These are phyloP conservation scores for Tricholauxania praeusta DNA, from an alignment of 2,888 invertebrate species.

Conservation along the genomic window DNA sequence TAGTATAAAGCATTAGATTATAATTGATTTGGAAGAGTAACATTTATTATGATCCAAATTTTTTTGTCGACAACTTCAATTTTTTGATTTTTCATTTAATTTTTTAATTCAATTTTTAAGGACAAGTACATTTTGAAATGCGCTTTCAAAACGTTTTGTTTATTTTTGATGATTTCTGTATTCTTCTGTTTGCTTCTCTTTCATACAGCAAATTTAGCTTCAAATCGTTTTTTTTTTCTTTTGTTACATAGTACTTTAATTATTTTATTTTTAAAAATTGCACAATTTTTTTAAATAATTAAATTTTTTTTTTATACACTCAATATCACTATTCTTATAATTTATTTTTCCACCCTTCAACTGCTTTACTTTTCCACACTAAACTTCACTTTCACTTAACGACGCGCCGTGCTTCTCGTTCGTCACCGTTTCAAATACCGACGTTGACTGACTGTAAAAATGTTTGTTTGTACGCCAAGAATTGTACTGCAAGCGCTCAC, in stretches of 20 bases:
- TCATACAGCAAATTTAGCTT: too few species aligned
- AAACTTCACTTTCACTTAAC: background rate
- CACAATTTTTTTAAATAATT: too few species aligned
- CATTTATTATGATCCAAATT: background rate
- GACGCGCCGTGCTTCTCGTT: slow-evolving; percentile 2
- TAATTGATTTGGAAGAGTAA: background rate
- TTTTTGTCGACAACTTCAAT: background rate
- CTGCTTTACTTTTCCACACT: background rate
- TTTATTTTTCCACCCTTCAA: too few species aligned
- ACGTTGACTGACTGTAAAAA: slow-evolving; percentile 18
- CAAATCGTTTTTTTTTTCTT: too few species aligned
- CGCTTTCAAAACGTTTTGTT: too few species aligned
- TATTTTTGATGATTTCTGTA: too few species aligned
- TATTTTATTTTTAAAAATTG: too few species aligned
- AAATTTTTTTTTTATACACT: background rate
- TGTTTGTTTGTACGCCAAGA: too few species aligned
- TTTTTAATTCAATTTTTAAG: background rate
- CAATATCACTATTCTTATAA: background rate
- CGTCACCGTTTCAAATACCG: slow-evolving; percentile 25
- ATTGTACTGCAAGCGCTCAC: background rate
- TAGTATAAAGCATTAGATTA: too few species aligned
- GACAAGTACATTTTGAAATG: too few species aligned
- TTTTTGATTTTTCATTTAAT: background rate
- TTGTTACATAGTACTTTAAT: too few species aligned
- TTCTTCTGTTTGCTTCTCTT: too few species aligned